Base-by-base conservation (phyloP, 2,113 vertebrate species). In the Rhinoderma darwinii region DNA sequence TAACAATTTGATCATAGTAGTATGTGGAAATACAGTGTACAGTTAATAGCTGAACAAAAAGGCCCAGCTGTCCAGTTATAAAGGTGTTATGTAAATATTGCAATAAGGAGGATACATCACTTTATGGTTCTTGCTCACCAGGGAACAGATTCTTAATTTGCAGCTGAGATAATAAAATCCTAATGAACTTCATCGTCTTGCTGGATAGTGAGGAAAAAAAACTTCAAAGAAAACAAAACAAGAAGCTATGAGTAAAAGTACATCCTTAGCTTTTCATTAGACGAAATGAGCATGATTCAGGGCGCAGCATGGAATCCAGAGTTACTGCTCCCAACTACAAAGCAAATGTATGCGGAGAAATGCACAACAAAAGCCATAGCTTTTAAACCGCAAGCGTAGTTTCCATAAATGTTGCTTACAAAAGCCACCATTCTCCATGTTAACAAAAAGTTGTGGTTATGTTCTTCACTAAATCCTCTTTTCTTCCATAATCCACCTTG, bases 391-490 rank as follows among this genome's bases (percentile, higher is more conserved):
- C 91, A 92, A 95, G 96, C 96, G 94, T 96, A 96, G 95, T 96
- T 96, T 95, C 95, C 96, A 97, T 96, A 97, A 96, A 97, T 96
- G 96, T 96, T 95, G 94, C 95, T 96, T 94, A 96, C 95, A 95
- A 96, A 95, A 94, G 94, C 92, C 88, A 92, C 96, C 90, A 97
- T 98, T 98, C 96, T 98, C 94, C 95, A 89, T 92, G 93, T 94
- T 97, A 96, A 96, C 96, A 96, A 96, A 97, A 97, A 97, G 96
- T 97, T 97, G 96, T 97, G 96, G 96, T 95, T 96, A 95, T 92
- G 96, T 97, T 96, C 97, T 96, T 97, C 96, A 96, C 96, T 96
- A 99, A 99, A 98, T 97, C 97, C 97, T 97, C 97, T 97, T 98
- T 98, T 95, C 96, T 96, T 95, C 94, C 95, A 94, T 98, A 98